Evolutionary conservation across 2,888 invertebrate species (phyloP), one percentile per base, ranked within the genome.

Genomic region (Lamellibrachia columna): DNA sequence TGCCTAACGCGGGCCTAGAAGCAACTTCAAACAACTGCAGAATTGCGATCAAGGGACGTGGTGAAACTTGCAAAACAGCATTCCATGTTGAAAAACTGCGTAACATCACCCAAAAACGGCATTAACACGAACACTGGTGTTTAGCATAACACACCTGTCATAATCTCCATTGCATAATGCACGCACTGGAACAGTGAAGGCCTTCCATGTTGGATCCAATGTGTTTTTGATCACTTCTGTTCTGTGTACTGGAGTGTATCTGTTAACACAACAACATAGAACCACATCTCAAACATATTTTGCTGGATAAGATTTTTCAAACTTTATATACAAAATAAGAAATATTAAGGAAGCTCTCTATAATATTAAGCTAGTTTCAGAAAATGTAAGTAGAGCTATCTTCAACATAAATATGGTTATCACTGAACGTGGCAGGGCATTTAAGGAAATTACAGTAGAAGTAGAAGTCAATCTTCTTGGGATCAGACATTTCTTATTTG

Each of bases 141-240:
- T 40, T 15, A 75, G 75, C 6, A 11, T 75, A 75, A 75, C 75
- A 75, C n/a, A 95, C 95, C 96, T 95, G 93, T 97, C 97, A 94
- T 96, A 96, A 94, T 97, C 97, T 8, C 97, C 97, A 94, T 97
- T 97, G 94, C 97, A 97, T 92, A 97, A 95, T 15, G 96, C 95
- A 91, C 97, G 95, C 0, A 97, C 95, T 52, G 97, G 95, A 40
- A 97, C 94, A 4, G 96, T 96, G 93, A 97, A 97, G 7, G 96
- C 95, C 93, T 96, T 96, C 97, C 97, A 97, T 7, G 96, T 96
- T 22, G 97, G 97, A 95, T 97, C 97, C 91, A 97, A 95, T 9
- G 97, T 97, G 93, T 97, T 97, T 94, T 96, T 97, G 92, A 97
- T 96, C 22, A 97, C 97, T 95, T 97, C 97, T 90, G 97, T 97